Percentiles rank a stretch among this genome's conserved stretches.
Evolutionary conservation across 1,140 invertebrate species (phyloP).

Genomic region (Laodelphax striatellus): DNA sequence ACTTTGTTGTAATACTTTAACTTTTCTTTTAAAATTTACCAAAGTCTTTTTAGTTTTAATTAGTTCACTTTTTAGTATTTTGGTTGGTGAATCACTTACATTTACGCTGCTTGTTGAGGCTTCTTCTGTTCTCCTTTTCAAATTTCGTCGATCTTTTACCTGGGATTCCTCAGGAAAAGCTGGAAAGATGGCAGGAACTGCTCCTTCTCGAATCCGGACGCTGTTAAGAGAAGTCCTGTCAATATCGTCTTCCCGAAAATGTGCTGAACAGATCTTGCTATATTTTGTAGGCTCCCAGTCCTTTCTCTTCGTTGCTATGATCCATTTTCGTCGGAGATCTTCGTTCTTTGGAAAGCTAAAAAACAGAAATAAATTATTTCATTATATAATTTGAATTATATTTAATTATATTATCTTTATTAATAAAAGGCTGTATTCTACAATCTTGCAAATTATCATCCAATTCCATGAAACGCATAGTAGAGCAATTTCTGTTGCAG

Average conservation of each 20-base stretch:
- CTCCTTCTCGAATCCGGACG: slow-evolving; percentile 13
- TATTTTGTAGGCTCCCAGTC: slow-evolving; percentile 7
- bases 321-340: slow-evolving; percentile 8
- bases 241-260: slow-evolving; percentile 17
- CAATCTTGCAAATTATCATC: no score
- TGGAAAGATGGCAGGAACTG: slow-evolving; percentile 15
- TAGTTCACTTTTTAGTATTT: slow-evolving; percentile 2
- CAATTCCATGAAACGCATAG: no score
- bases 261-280: slow-evolving; percentile 8
- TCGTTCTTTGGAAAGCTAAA: slow-evolving; percentile 16
- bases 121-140: not conserved
- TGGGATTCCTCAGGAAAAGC: not conserved
- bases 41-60: not conserved
- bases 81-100: no score
- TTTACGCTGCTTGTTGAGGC: no score
- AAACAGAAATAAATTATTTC: no score
- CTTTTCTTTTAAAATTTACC: slow-evolving; percentile 6
- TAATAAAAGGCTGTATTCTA: no score
- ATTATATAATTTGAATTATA: no score
- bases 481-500: no score
- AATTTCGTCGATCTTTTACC: slow-evolving; percentile 2
- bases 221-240: slow-evolving; percentile 10
- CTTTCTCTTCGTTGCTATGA: slow-evolving; percentile 9
- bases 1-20: not conserved
- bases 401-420: no score